These are phyloP conservation scores for Orcinus orca DNA, from an alignment of 2,113 vertebrate genomes.

Conservation along the genomic window DNA sequence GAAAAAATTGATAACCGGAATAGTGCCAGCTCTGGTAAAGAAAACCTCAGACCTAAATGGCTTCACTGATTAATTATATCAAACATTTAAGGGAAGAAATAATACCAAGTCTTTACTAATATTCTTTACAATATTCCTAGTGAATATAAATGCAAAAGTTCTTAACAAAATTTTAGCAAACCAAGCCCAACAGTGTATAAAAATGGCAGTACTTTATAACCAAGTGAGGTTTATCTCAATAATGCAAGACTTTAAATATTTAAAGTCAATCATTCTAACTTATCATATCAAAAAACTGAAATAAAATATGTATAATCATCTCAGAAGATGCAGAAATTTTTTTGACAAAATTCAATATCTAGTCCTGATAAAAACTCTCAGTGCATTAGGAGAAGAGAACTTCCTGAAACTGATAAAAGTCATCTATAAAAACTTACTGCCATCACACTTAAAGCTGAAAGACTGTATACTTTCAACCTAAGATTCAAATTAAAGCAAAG, in stretches of 20 bases:
- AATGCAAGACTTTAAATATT: neutral
- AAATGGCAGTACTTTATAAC: neutral
- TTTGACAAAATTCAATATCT: neutral
- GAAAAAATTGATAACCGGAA: neutral
- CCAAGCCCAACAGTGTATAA: neutral
- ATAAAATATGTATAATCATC: neutral
- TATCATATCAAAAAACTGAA: neutral
- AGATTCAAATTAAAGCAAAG: neutral
- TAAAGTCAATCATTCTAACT: neutral
- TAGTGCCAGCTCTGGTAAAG: neutral
- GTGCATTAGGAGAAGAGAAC: neutral
- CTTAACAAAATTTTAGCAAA: neutral
- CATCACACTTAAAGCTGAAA: neutral
- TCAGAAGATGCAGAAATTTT: neutral
- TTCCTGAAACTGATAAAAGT: neutral
- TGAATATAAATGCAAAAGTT: neutral
- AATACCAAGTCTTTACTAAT: neutral
- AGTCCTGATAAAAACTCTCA: neutral
- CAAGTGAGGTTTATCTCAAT: neutral
- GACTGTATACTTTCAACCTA: neutral
- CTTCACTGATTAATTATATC: neutral
- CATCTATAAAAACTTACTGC: neutral
- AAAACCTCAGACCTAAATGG: neutral
- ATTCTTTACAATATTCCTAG: neutral
- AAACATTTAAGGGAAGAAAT: neutral